Conservation (phyloP, 2,113 vertebrate species). For the Casuarius casuarius region DNA sequence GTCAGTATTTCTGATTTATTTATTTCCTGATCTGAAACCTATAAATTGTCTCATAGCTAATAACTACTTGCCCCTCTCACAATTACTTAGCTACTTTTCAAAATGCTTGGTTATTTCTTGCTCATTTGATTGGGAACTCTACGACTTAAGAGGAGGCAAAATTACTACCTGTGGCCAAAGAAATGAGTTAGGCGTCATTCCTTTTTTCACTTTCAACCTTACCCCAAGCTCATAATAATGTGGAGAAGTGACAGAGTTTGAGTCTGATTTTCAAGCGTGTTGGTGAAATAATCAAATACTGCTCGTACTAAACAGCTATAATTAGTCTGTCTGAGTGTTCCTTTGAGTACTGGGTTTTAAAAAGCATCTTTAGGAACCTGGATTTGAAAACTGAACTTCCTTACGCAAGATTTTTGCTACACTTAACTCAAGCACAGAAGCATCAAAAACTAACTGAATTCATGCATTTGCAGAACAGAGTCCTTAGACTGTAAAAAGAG, state of each 20-base stretch:
- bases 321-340: background rate
- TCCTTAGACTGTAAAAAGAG: background rate
- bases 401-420: background rate
- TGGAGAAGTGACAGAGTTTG: accelerated
- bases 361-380: background rate
- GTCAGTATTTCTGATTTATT: background rate
- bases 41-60: background rate
- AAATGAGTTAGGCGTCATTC: background rate
- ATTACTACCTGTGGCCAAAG: background rate
- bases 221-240: background rate
- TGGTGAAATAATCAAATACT: background rate
- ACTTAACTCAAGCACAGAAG: background rate
- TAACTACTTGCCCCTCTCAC: background rate
- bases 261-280: background rate
- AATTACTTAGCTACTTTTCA: background rate
- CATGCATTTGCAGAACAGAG: background rate
- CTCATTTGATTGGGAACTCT: background rate
- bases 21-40: background rate
- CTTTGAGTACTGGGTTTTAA: background rate
- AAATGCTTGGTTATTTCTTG: background rate
- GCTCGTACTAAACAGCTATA: background rate
- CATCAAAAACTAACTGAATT: background rate
- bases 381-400: background rate
- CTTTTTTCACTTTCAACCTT: background rate
- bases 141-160: background rate